Conservation (phyloP, 2,888 invertebrate species). For the Zonitis immaculata region DNA sequence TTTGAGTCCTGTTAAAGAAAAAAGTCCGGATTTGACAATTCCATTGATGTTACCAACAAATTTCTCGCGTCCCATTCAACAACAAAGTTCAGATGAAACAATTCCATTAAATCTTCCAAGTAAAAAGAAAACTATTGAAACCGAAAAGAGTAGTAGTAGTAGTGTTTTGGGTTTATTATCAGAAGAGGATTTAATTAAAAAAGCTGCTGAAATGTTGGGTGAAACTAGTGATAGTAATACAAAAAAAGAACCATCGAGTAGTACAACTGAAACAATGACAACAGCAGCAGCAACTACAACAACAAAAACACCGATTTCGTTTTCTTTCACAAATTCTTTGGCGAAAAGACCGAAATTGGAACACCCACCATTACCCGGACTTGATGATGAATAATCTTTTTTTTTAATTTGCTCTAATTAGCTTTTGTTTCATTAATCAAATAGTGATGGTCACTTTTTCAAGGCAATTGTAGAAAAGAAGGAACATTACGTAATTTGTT, state of each 20-base stretch:
- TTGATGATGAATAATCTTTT: slow-evolving; percentile 35
- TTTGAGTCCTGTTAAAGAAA: slow-evolving; percentile 23
- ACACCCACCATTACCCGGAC: slow-evolving; percentile 45
- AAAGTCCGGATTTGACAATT: slow-evolving; percentile 42
- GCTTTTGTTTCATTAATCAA: too few relatives aligned
- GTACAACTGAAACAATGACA: too few relatives aligned
- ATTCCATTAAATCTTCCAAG: slow-evolving; percentile 45
- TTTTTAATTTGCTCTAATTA: neutral
- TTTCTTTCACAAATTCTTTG: slow-evolving; percentile 14
- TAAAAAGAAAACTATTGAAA: slow-evolving; percentile 29
- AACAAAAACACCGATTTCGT: slow-evolving; percentile 12
- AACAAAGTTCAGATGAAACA: slow-evolving; percentile 23
- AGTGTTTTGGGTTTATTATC: slow-evolving; percentile 53
- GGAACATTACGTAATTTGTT: neutral
- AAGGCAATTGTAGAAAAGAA: neutral
- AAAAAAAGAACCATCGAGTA: slow-evolving; percentile 9
- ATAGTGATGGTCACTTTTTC: slow-evolving; percentile 5
- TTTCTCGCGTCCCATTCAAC: slow-evolving; percentile 28
- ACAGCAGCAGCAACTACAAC: neutral
- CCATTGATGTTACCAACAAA: slow-evolving; percentile 46
- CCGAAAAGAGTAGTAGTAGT: slow-evolving; percentile 30
- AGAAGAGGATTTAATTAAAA: slow-evolving; percentile 55
- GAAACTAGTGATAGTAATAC: slow-evolving; percentile 36
- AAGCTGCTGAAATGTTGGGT: slow-evolving; percentile 56
- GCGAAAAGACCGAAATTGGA: slow-evolving; percentile 37